Base-by-base conservation (phyloP, 2,797 vertebrate genomes). In the Champsocephalus esox region DNA sequence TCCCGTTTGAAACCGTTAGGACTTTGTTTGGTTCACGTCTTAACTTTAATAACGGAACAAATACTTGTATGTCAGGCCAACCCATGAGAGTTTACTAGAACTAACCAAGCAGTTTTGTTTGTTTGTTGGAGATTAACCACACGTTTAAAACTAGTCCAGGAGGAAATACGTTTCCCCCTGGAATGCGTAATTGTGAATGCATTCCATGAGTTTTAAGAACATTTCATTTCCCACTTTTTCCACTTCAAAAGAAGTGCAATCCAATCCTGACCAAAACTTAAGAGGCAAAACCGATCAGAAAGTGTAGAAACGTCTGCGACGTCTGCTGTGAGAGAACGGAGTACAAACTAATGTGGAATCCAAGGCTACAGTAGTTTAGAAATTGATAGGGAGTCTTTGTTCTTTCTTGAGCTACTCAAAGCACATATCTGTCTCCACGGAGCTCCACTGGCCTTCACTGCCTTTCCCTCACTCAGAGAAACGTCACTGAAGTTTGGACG, bases 401-500 rank as follows among this genome's bases (percentile, higher is more conserved):
- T 66, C 38, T 55, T 46, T 50, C 54, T 55, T 24, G 43, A 43
- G 49, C 41, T 11, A 24, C 24, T 61, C 11, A 34, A 58, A 46
- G 12, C 21, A 17, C 56, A 49, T 17, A 12, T 38, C n/a, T 66
- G 59, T 75, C 70, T 67, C 24, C 46, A 8, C 49, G 4, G 58
- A 64, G 64, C 52, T 64, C 32, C 5, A 2, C 45, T 34, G 50
- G 48, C 73, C 75, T 49, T 70, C 61, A 21, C 66, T 24, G 4
- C 14, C 43, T 21, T 45, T 34, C 24, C 44, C 44, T 74, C 63
- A n/a, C 19, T 68, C 44, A 6, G 54, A 61, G 50, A 43, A 9
- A 69, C 70, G 77, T 45, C 66, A 66, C 41, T 32, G 34, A 54
- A 28, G n/a, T 24, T 69, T 73, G 41, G 67, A 82, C 34, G 9